Conservation (phyloP, 1,140 invertebrate species). For the Drosophila tani region DNA sequence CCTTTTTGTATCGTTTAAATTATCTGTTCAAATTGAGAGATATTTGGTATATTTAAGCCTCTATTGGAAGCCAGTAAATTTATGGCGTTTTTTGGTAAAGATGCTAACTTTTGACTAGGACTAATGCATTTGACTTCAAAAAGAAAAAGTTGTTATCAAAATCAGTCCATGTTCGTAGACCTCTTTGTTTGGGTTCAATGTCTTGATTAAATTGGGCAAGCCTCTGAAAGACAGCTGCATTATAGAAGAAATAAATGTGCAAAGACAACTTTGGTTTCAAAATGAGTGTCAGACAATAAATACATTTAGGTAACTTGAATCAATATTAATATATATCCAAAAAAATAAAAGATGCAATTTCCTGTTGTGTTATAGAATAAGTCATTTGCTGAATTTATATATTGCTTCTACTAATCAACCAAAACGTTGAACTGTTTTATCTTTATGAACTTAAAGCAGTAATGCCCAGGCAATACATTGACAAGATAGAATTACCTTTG, state of each 20-base stretch:
- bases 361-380: no score
- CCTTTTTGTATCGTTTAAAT: slow-evolving; percentile 34
- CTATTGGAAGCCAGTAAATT: slow-evolving; percentile 21
- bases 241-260: neutral
- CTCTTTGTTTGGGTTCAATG: slow-evolving; percentile 3
- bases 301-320: no score
- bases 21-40: slow-evolving; percentile 19
- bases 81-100: slow-evolving; percentile 14
- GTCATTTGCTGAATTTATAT: no score
- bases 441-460: no score
- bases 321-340: no score
- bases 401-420: no score
- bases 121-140: neutral
- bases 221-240: neutral
- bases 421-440: no score
- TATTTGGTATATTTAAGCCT: slow-evolving; percentile 5
- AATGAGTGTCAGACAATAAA: neutral
- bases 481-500: no score
- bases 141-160: neutral
- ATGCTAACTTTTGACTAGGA: neutral
- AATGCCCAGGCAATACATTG: no score
- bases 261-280: neutral
- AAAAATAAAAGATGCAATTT: no score
- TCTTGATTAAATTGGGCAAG: neutral
- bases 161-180: neutral